Conservation (phyloP, 2,113 vertebrate species). For the Apeltes quadracus region DNA sequence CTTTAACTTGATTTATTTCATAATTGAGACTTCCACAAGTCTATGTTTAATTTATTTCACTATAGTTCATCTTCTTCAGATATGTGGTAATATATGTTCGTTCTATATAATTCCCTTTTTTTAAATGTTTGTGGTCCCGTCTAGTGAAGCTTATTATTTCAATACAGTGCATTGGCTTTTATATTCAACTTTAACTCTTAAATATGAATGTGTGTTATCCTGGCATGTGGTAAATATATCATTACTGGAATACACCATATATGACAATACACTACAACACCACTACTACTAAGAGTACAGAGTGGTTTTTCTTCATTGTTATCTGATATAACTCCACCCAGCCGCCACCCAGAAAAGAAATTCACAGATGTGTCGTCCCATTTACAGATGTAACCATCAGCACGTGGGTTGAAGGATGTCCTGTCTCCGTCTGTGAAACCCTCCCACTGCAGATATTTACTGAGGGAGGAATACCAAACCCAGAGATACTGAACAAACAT, state of each 20-base stretch:
- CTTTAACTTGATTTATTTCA: background rate
- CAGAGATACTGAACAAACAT: slow-evolving; percentile 51
- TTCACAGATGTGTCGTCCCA: background rate
- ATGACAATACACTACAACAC: background rate
- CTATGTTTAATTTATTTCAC: background rate
- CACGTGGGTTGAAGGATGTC: slow-evolving; percentile 29
- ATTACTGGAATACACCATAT: background rate
- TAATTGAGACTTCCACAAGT: background rate
- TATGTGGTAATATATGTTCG: background rate
- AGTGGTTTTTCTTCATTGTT: background rate
- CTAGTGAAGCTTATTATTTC: background rate
- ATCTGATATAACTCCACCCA: background rate
- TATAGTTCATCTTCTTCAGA: background rate
- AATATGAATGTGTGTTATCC: background rate
- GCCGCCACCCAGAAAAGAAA: background rate
- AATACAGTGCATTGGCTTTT: background rate
- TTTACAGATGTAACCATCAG: slow-evolving; percentile 19
- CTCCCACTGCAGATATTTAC: slow-evolving; percentile 38
- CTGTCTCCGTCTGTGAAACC: slow-evolving; percentile 1
- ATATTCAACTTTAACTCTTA: background rate
- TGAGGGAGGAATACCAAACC: slow-evolving; percentile 32
- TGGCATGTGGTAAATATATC: background rate
- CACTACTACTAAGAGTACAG: background rate
- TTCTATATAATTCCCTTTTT: background rate
- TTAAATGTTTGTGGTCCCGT: background rate